Evolutionary conservation across 2,797 vertebrate species (phyloP), one percentile per base, ranked within the genome.

Genomic region (Octomys mimax): DNA sequence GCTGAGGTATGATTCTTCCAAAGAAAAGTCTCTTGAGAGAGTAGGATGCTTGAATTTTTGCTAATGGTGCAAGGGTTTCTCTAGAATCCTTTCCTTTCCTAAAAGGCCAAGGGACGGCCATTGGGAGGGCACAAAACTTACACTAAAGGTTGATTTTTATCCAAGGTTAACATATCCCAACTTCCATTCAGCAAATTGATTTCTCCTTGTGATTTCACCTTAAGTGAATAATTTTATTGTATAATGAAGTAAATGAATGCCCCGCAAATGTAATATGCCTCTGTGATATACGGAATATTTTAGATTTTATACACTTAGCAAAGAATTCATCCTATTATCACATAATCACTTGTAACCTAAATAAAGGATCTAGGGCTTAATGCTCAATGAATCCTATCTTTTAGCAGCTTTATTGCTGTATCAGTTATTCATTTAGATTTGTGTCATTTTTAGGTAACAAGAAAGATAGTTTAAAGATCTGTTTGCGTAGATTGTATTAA

Each of bases 401-500:
- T 87, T 68, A 98, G 96, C 97, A 98, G 89, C 95, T 98, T 98
- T 98, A 98, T 98, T 98, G 95, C 97, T 96, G 0, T 97, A 97
- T 98, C 95, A 98, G 89, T 97, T 98, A 98, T 98, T 98, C 98
- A 98, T 97, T 98, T 98, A 98, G 98, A 97, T 98, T 98, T 98
- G 95, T 94, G 92, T 85, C 92, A 95, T 97, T 97, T 95, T 98
- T 97, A 92, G 92, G 97, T 98, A 98, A 97, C 77, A 96, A 91
- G 90, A 97, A 96, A 95, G 93, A 97, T 95, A 97, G 96, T 96
- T 92, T 98, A 97, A 97, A 97, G 90, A 98, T 98, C 98, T 98
- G 97, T 98, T 98, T 98, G 93, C 91, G 94, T 97, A 96, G 96
- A 97, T 97, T 95, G 91, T 97, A 98, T 57, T 86, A 83, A 97